phyloP scores from a whole-genome alignment of 2,888 invertebrate genomes.

The Torymus texanus region DNA sequence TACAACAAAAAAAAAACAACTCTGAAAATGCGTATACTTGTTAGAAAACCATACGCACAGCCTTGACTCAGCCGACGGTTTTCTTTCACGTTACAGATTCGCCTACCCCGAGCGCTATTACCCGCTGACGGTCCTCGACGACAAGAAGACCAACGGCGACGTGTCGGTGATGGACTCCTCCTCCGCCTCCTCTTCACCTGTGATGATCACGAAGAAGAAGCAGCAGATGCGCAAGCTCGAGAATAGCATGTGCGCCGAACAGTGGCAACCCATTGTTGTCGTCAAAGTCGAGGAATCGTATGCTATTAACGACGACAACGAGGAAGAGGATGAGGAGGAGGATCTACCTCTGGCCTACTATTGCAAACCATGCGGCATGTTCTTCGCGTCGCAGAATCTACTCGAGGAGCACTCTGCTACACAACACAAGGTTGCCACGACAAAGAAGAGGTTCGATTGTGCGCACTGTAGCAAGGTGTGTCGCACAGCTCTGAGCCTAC shows the following conservation, averaged over 20 bases:
- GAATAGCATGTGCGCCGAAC: background rate
- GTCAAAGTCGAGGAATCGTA: slow-evolving; percentile 19
- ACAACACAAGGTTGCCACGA: slow-evolving; percentile 63
- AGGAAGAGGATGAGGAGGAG: slow-evolving; percentile 61
- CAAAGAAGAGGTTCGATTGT: slow-evolving; percentile 69
- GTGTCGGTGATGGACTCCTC: background rate
- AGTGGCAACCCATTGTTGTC: background rate
- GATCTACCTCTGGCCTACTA: slow-evolving; percentile 67
- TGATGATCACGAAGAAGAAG: slow-evolving; percentile 48
- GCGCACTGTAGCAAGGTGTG: slow-evolving; percentile 68
- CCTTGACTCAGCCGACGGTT: slow-evolving; percentile 66
- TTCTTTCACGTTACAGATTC: slow-evolving; percentile 72
- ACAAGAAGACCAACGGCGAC: background rate
- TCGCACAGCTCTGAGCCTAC: slow-evolving; percentile 64
- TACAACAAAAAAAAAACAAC: slow-evolving; percentile 18
- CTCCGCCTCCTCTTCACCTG: background rate
- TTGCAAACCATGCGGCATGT: slow-evolving; percentile 66
- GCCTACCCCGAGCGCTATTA: slow-evolving; percentile 66
- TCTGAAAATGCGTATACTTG: slow-evolving; percentile 29
- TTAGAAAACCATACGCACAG: background rate
- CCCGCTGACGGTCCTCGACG: slow-evolving; percentile 58
- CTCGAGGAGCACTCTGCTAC: slow-evolving; percentile 65
- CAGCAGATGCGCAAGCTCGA: slow-evolving; percentile 47
- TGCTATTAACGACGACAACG: background rate
- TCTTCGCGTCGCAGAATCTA: slow-evolving; percentile 60